Base-by-base conservation (phyloP, 2,888 invertebrate species). In the Oscheius sp. region DNA sequence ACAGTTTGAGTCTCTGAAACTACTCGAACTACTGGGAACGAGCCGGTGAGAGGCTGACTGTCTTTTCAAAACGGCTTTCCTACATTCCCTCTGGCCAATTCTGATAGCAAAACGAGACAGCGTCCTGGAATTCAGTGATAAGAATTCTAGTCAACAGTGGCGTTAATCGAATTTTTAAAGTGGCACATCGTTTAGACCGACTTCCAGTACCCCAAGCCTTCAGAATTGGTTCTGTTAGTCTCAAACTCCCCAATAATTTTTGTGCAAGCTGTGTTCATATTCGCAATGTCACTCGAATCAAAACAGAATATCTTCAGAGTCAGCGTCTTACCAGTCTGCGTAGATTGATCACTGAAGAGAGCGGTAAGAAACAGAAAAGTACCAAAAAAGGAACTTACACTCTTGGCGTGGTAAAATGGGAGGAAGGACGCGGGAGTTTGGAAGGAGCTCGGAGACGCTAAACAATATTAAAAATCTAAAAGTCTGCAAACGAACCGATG, bases 371-470 rank as follows among this genome's bases (percentile, higher is more conserved):
- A 55, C 13, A 68, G n/a, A 66, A 9, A 53, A 33, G 32, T 13
- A 21, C 11, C 10, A 33, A 65, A 50, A 57, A 53, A 55, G 13
- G 48, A 33, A 74, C 74, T 68, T 37, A 74, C 74, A 66, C 37
- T 68, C 47, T 29, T 5, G 66, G 33, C 11, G 57, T 70, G 11
- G 55, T 33, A 47, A 57, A 53, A 13, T 53, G 21, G 29, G 47
- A 33, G 4, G 74, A 58, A 13, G 60, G 66, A 11, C 74, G 74
- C 2, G 74, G 74, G 13, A 73, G 65, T 33, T 65, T 62, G 9
- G 73, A 73, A 37, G 63, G 73, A 9, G 57, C 65, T 50, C 65
- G 65, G 11, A 70, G 37, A 50, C 70, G 58, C 70, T 70, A 32
- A 70, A 70, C n/a, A 2, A 7, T 42, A 42, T 21, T 21, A 21